A percentile compares a stretch with the other conserved stretches of the same genome.
Conservation (phyloP, 2,888 invertebrate species). For the Tanytarsus gracilentus region DNA sequence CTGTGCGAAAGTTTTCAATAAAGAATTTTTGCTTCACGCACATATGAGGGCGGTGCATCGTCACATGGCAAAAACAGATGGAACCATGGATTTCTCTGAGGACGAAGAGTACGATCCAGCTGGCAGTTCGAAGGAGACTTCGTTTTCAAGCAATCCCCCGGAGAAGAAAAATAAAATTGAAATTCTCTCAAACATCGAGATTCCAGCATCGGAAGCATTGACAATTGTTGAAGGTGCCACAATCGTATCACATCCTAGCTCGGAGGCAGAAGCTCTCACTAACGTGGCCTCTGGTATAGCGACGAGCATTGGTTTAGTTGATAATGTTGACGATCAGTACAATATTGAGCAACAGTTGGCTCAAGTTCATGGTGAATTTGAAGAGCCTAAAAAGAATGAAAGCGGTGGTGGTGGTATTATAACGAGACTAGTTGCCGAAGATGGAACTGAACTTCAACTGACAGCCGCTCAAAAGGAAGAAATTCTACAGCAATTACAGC, state of each 20-base stretch:
- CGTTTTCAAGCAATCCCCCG: conserved; percentile 34
- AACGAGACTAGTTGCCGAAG: conserved; percentile 45
- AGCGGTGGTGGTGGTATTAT: neutral
- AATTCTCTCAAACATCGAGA: conserved; percentile 43
- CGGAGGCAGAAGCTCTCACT: conserved; percentile 48
- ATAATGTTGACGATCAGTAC: conserved; percentile 36
- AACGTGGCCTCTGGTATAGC: conserved; percentile 51
- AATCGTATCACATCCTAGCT: conserved; percentile 38
- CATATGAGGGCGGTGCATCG: conserved; percentile 61
- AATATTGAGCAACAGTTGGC: conserved; percentile 32
- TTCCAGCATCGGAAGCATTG: conserved; percentile 34
- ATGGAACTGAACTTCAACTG: conserved; percentile 43
- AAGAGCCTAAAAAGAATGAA: conserved; percentile 23
- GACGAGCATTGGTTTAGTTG: conserved; percentile 49
- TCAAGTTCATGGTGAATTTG: conserved; percentile 31
- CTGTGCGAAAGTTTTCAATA: conserved; percentile 63
- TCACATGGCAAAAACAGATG: conserved; percentile 54
- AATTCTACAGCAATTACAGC: conserved; percentile 41
- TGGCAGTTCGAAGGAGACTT: conserved; percentile 49
- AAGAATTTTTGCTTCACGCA: conserved; percentile 59
- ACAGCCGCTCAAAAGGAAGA: conserved; percentile 42
- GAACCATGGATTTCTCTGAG: conserved; percentile 50
- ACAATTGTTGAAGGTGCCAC: conserved; percentile 32
- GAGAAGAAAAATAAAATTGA: conserved; percentile 50
- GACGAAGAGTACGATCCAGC: conserved; percentile 43